phyloP scores from a whole-genome alignment of 1,140 invertebrate genomes.

The Ips typographus region DNA sequence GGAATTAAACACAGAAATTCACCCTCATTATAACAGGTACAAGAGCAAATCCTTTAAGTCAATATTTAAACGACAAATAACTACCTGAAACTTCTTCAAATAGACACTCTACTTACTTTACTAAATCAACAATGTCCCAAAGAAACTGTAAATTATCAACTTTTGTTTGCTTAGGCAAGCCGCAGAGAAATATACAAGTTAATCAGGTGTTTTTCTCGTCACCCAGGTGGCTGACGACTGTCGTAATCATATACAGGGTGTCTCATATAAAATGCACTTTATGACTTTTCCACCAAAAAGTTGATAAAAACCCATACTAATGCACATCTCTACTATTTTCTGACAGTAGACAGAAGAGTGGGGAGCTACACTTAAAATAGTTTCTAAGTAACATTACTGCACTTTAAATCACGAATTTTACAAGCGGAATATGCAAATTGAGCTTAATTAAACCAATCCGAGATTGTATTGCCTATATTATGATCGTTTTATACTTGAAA shows the following conservation, averaged over 20 bases:
- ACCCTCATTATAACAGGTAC: not conserved
- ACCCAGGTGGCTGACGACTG: too few species aligned
- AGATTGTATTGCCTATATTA: too few species aligned
- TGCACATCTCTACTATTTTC: too few species aligned
- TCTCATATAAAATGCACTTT: too few species aligned
- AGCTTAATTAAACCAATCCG: not conserved
- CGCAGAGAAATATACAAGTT: slow-evolving; percentile 1
- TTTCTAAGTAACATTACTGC: not conserved
- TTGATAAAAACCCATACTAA: too few species aligned
- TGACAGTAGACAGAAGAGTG: too few species aligned
- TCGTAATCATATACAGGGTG: too few species aligned
- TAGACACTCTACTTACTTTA: slow-evolving; percentile 33
- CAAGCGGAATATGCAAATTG: slow-evolving; percentile 5
- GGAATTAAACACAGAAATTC: too few species aligned
- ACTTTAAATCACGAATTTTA: slow-evolving; percentile 16
- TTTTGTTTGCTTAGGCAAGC: slow-evolving; percentile 11
- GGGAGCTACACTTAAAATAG: too few species aligned
- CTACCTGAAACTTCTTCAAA: slow-evolving; percentile 11
- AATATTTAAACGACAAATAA: slow-evolving; percentile 14
- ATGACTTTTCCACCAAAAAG: too few species aligned
- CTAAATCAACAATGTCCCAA: slow-evolving; percentile 25
- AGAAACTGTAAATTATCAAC: slow-evolving; percentile 31
- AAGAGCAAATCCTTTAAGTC: slow-evolving; percentile 28
- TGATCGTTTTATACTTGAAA: too few species aligned
- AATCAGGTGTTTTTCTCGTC: slow-evolving; percentile 13